Base-by-base conservation (phyloP, 2,797 vertebrate genomes). In the Microcaecilia unicolor region DNA sequence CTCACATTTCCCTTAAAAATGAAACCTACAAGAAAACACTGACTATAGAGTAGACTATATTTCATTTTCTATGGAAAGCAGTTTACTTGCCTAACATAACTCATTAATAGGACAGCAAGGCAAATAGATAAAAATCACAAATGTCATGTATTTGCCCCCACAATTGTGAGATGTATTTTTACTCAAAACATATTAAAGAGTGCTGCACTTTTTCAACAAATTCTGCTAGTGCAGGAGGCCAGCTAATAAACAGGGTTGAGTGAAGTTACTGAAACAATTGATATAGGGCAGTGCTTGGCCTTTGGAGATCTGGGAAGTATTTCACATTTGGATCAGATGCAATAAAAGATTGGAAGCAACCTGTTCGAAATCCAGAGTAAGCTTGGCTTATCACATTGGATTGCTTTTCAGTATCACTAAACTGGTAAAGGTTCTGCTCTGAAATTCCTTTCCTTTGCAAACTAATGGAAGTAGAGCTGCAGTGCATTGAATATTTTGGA, bases 211-310 rank as follows among this genome's bases (percentile, higher is more conserved):
- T 74, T 72, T 70, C 58, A 72, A 57, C 74, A 78, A 75, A 83
- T 78, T n/a, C 68, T 74, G 54, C 61, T 77, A 75, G 56, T 64
- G 65, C 67, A 52, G 8, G 45, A 27, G 18, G 59, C 41, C 70
- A 78, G 63, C 67, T 71, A 69, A 51, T 74, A 70, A 49, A 58
- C 63, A 74, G 72, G 67, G n/a, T n/a, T n/a, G n/a, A n/a, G n/a
- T n/a, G n/a, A n/a, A 25, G 32, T 65, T 74, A 37, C 56, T 51
- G 10, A 31, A 54, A 64, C 22, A 55, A 8, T 44, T 43, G 30
- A 2, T 10, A 25, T 53, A 64, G 28, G 48, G 17, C 33, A 56
- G 34, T 55, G 35, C 30, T 41, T 44, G 41, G 55, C 47, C 58
- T 58, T 23, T 44, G 12, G 41, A 38, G 46, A 54, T 48, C 42